These are phyloP conservation scores for Piaya cayana DNA, from an alignment of 2,113 vertebrate genomes.

Conservation along the genomic window DNA sequence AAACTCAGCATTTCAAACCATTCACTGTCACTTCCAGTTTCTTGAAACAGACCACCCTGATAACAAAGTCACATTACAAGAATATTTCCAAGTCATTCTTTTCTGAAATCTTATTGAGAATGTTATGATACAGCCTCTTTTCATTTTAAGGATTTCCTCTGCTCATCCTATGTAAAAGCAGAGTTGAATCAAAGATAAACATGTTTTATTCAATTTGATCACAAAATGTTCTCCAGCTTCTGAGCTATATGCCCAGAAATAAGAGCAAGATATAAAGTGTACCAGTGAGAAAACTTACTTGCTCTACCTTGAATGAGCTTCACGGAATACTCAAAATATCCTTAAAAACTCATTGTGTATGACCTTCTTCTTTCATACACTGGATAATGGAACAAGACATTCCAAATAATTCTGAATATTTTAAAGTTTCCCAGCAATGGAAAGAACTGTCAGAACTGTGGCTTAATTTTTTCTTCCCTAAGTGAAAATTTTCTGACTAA, in stretches of 20 bases:
- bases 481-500: background rate
- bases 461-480: background rate
- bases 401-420: background rate
- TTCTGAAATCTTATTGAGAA: background rate
- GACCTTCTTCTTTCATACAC: background rate
- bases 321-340: background rate
- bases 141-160: background rate
- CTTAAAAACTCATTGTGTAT: background rate
- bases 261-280: background rate
- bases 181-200: background rate
- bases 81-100: background rate
- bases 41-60: background rate
- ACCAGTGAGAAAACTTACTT: background rate
- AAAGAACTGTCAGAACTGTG: background rate
- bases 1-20: background rate
- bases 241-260: background rate
- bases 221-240: background rate
- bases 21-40: background rate
- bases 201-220: background rate
- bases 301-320: background rate
- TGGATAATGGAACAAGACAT: background rate
- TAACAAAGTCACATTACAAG: background rate
- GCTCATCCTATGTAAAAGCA: background rate
- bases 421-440: background rate
- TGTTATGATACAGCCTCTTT: background rate